Conservation (phyloP, 2,888 invertebrate species). For the Rambutsinella grinnellia region DNA sequence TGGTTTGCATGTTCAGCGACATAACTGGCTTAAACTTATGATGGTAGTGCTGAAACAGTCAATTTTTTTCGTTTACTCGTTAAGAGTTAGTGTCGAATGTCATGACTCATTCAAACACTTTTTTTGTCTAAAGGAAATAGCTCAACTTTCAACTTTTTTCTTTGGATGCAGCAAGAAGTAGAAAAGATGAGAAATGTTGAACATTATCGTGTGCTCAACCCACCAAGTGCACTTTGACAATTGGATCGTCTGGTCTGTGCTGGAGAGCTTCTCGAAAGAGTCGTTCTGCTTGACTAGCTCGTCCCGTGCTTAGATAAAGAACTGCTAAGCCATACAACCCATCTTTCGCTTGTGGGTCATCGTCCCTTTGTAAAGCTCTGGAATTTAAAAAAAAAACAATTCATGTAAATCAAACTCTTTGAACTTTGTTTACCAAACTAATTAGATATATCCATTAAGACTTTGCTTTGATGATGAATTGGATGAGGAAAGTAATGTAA, state of each 20-base stretch:
- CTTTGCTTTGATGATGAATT: no score
- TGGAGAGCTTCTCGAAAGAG: constrained; percentile 64
- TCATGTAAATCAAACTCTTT: no score
- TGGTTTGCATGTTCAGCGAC: constrained; percentile 50
- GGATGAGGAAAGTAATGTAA: no score
- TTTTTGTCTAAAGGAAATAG: no score
- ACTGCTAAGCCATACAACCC: constrained; percentile 62
- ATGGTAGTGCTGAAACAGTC: background rate
- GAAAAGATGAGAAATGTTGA: constrained; percentile 46
- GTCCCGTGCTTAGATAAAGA: constrained; percentile 63
- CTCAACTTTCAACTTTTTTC: no score
- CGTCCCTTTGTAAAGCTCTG: constrained; percentile 61
- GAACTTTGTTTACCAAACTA: no score
- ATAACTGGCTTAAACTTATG: constrained; percentile 9
- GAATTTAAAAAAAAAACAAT: constrained; percentile 13
- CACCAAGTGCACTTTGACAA: constrained; percentile 66
- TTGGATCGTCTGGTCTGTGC: constrained; percentile 65
- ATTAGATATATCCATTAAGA: no score
- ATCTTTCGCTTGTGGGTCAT: constrained; percentile 64
- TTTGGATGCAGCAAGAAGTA: background rate
- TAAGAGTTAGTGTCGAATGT: no score
- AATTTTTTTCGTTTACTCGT: no score
- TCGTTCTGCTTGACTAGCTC: constrained; percentile 63
- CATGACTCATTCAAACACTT: no score
- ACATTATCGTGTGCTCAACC: constrained; percentile 47